These are phyloP conservation scores for Timandra comae DNA, from an alignment of 2,888 invertebrate species.

Conservation along the genomic window DNA sequence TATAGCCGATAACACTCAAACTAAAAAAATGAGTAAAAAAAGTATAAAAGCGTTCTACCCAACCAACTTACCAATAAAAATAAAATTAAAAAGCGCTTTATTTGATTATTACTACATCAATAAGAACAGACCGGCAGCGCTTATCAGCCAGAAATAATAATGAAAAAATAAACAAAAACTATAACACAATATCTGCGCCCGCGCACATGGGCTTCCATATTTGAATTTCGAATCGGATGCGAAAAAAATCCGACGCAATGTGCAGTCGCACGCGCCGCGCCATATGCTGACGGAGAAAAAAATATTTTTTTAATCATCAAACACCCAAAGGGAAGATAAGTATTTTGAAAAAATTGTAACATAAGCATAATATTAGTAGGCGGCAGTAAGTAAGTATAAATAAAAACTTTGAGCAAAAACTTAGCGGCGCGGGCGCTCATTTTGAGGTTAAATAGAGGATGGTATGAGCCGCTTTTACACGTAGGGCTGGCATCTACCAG, in stretches of 20 bases:
- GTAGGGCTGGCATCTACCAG: constrained; percentile 11
- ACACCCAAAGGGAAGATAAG: constrained; percentile 58
- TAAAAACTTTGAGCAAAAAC: constrained; percentile 62
- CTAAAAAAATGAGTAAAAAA: no score
- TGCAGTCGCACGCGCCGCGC: constrained; percentile 65
- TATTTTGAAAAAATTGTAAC: constrained; percentile 63
- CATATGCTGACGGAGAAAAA: constrained; percentile 59
- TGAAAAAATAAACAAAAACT: constrained; percentile 44
- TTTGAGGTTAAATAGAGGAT: constrained; percentile 66
- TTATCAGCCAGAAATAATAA: constrained; percentile 36
- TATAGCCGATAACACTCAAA: no score
- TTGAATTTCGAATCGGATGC: constrained; percentile 72
- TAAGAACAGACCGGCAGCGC: constrained; percentile 38
- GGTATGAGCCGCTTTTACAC: constrained; percentile 32
- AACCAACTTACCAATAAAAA: constrained; percentile 6
- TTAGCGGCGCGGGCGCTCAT: constrained; percentile 34
- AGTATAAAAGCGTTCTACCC: no score
- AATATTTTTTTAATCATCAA: constrained; percentile 60
- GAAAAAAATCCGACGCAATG: constrained; percentile 71
- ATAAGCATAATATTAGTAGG: constrained; percentile 73
- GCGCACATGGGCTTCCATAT: constrained; percentile 60
- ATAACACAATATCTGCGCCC: constrained; percentile 43
- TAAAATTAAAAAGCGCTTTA: constrained; percentile 29
- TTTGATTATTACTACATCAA: constrained; percentile 38
- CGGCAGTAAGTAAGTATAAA: constrained; percentile 34